Conservation (phyloP, 2,113 vertebrate species). For the Austrofundulus limnaeus region DNA sequence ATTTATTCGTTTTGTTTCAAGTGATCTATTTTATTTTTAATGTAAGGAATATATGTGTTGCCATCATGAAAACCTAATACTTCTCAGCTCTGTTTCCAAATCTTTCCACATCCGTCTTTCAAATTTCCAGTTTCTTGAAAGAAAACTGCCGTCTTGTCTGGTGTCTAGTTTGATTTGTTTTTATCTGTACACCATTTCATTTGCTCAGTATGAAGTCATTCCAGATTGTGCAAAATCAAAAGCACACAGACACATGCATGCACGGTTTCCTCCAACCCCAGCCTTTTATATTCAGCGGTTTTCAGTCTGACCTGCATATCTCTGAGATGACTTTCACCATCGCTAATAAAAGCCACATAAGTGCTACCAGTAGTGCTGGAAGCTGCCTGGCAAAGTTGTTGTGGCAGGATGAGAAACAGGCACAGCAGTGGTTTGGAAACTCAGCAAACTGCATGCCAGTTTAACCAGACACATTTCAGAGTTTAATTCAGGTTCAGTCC, state of each 20-base stretch:
- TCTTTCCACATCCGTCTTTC: neutral
- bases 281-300: conserved; percentile 64
- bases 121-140: neutral
- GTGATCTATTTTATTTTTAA: too few species aligned
- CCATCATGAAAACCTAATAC: conserved; percentile 28
- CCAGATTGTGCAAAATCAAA: conserved; percentile 29
- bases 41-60: conserved; percentile 32
- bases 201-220: conserved; percentile 55
- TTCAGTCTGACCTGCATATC: conserved; percentile 70
- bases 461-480: conserved; percentile 59
- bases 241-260: conserved; percentile 31
- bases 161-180: conserved; percentile 23
- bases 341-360: conserved; percentile 70
- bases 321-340: conserved; percentile 68
- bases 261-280: conserved; percentile 45
- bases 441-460: conserved; percentile 66
- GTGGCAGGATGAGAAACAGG: conserved; percentile 70
- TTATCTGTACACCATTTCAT: conserved; percentile 16
- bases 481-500: conserved; percentile 61
- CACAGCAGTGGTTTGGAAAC: conserved; percentile 61
- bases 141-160: conserved; percentile 10
- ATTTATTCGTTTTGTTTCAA: too few species aligned
- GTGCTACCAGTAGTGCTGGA: conserved; percentile 62
- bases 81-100: neutral
- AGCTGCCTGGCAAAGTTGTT: conserved; percentile 70